Evolutionary conservation across 2,113 vertebrate species (phyloP), one percentile per base, ranked within the genome.

Genomic region (Cebidichthys violaceus): DNA sequence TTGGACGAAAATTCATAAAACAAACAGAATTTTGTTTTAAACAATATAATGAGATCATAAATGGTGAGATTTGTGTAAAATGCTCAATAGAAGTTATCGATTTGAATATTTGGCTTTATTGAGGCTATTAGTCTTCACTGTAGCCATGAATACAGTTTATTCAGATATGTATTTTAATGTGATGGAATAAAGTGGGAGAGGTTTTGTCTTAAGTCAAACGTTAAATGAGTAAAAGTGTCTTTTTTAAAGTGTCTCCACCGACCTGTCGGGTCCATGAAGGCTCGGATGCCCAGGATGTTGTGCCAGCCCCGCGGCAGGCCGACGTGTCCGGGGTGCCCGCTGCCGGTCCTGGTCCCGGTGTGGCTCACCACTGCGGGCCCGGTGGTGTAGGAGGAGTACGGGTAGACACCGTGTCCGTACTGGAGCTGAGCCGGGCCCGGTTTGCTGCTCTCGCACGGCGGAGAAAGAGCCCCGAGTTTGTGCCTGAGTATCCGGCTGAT

Each of bases 401-500:
- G 96, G 88, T 96, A 97, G 68, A 97, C 47, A 1, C 47, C 90
- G 83, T 94, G 96, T 20, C 95, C 96, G 90, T 97, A 97, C 11
- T 96, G 94, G 70, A 97, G 89, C 73, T 91, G 96, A 0, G 96
- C 92, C 0, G 93, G 88, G 0, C 86, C 91, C 59, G 95, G 93
- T 77, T 96, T 97, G 88, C 79, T 76, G 70, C 82, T 41, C 29
- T 96, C 96, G 33, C 93, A 94, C 0, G 93, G 92, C 82, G 96
- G 96, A 0, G 96, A 95, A 65, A 97, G 82, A 69, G 89, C 95
- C 18, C 96, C 97, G 67, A 98, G 96, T 64, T 98, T 98, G 90
- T 98, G 97, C 31, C 97, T 92, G 74, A 98, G 89, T 82, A 98
- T 98, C 57, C 97, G 92, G 92, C 97, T 97, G 89, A 98, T 98